phyloP scores from a whole-genome alignment of 1,140 invertebrate species.

The Cheumatopsyche charites region DNA sequence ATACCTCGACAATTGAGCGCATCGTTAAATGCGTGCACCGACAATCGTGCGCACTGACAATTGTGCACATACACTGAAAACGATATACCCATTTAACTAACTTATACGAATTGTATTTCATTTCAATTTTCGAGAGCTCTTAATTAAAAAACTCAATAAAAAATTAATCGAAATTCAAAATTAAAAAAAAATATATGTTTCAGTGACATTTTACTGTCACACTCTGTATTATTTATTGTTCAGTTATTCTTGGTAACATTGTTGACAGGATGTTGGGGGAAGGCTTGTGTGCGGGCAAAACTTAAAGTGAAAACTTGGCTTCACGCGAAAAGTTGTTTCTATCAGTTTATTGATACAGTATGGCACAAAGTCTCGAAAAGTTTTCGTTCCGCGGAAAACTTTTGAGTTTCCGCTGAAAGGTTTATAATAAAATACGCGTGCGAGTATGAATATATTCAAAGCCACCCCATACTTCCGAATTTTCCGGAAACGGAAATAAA shows the following conservation, averaged over 20 bases:
- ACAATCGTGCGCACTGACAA: too few species aligned
- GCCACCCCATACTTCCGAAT: too few species aligned
- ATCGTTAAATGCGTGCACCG: too few species aligned
- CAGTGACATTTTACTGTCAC: not conserved
- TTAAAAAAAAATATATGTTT: not conserved
- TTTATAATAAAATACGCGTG: conserved; percentile 29
- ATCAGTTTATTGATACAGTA: conserved; percentile 40
- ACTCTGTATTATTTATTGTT: not conserved
- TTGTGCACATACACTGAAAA: too few species aligned
- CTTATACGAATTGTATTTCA: too few species aligned
- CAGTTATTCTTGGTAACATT: conserved; percentile 16
- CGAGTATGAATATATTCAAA: conserved; percentile 13
- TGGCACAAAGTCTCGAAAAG: conserved; percentile 40
- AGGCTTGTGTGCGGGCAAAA: conserved; percentile 14
- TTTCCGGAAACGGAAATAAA: too few species aligned
- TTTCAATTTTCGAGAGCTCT: too few species aligned
- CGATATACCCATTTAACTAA: too few species aligned
- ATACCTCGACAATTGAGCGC: too few species aligned
- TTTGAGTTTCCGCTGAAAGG: conserved; percentile 28
- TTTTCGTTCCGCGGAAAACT: conserved; percentile 35
- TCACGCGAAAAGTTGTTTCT: conserved; percentile 43
- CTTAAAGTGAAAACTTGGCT: conserved; percentile 41
- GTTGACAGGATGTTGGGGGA: conserved; percentile 42
- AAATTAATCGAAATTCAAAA: too few species aligned
- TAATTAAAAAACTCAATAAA: too few species aligned